A percentile compares a stretch with the other conserved stretches of the same genome.
These are phyloP conservation scores for Phyllotreta cruciferae DNA, from an alignment of 2,888 invertebrate species.

Conservation along the genomic window DNA sequence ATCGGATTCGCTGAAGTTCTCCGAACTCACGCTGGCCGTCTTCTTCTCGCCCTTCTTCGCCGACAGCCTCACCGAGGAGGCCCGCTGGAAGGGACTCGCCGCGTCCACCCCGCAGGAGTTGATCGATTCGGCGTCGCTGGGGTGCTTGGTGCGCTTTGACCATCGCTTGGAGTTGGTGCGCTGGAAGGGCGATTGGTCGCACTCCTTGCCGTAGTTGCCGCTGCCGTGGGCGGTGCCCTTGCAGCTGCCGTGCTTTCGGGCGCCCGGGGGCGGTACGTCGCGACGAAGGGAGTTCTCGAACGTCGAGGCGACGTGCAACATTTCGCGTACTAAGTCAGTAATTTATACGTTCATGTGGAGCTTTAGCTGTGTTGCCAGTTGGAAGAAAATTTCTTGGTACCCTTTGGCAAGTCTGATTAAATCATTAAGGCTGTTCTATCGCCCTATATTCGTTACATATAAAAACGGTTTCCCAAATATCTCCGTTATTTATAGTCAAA, in stretches of 20 bases:
- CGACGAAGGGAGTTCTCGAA: slow-evolving; percentile 68
- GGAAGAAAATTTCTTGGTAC: too few relatives aligned
- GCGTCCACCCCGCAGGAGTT: slow-evolving; percentile 27
- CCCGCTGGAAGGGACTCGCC: slow-evolving; percentile 42
- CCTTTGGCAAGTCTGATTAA: too few relatives aligned
- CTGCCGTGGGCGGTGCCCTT: slow-evolving; percentile 77
- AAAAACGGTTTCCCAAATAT: too few relatives aligned
- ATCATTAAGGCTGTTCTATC: too few relatives aligned
- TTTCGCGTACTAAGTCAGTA: slow-evolving; percentile 39
- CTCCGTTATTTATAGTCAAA: too few relatives aligned
- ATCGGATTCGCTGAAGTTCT: slow-evolving; percentile 72
- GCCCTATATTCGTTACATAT: too few relatives aligned
- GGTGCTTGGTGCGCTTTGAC: slow-evolving; percentile 54
- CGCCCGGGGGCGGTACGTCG: slow-evolving; percentile 57
- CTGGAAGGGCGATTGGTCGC: slow-evolving; percentile 59
- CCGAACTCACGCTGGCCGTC: slow-evolving; percentile 70
- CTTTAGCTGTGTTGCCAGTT: too few relatives aligned
- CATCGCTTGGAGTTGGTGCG: slow-evolving; percentile 62
- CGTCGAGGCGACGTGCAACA: slow-evolving; percentile 56
- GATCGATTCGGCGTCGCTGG: slow-evolving; percentile 44
- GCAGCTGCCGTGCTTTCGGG: slow-evolving; percentile 73
- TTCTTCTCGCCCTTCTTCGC: slow-evolving; percentile 46
- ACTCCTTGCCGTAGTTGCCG: slow-evolving; percentile 37
- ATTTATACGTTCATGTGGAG: slow-evolving; percentile 4
- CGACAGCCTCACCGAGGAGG: slow-evolving; percentile 41